Evolutionary conservation across 64 coral and sea anemone genomes (phyloP).

Genomic region (Montipora capricornis): DNA sequence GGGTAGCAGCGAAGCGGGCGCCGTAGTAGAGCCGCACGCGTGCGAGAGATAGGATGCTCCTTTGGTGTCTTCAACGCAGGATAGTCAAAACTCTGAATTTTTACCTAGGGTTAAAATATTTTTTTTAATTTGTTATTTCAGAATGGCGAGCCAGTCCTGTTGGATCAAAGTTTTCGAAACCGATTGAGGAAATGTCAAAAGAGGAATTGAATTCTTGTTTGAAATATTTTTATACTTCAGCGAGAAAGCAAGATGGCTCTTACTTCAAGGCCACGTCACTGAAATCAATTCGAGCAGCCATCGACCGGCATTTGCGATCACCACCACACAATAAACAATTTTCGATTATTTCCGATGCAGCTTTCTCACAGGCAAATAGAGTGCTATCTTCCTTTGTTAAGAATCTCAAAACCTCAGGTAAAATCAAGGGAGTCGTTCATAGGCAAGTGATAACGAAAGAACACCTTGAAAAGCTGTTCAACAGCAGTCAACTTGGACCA

Average conservation of each 20-base stretch:
- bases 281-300: conserved; percentile 70
- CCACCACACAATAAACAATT: conserved; percentile 54
- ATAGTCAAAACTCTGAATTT: too few relatives aligned
- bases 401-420: conserved; percentile 36
- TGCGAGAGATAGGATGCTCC: too few relatives aligned
- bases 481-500: conserved; percentile 52
- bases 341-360: conserved; percentile 30
- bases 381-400: conserved; percentile 57
- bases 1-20: too few relatives aligned
- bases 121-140: not conserved
- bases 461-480: conserved; percentile 32
- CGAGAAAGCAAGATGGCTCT: conserved; percentile 59
- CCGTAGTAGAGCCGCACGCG: too few relatives aligned
- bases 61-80: too few relatives aligned
- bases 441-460: conserved; percentile 40
- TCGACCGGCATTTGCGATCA: conserved; percentile 51
- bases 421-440: conserved; percentile 58
- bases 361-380: conserved; percentile 45
- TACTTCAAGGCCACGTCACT: conserved; percentile 62
- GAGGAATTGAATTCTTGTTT: conserved; percentile 70
- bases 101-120: too few relatives aligned
- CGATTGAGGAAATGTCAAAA: conserved; percentile 76
- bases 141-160: conserved; percentile 50
- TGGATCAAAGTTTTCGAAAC: conserved; percentile 42
- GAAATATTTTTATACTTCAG: conserved; percentile 71